These are phyloP conservation scores for Aphidius gifuensis DNA, from an alignment of 1,140 invertebrate species.

Conservation along the genomic window DNA sequence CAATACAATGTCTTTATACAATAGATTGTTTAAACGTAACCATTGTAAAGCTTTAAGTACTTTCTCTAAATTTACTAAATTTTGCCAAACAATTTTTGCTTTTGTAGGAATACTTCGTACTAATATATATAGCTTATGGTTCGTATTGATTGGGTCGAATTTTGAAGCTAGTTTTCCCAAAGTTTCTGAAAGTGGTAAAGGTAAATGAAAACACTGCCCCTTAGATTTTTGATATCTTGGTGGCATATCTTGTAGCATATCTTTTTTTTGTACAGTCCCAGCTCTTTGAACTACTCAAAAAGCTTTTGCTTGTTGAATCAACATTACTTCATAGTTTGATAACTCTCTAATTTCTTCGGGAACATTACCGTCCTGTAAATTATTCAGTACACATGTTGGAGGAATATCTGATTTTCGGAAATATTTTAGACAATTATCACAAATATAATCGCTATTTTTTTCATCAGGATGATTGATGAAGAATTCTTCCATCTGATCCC, in stretches of 20 bases:
- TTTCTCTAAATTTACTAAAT: slow-evolving; percentile 11
- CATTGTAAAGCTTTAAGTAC: slow-evolving; percentile 3
- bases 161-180: slow-evolving; percentile 8
- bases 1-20: slow-evolving; percentile 1
- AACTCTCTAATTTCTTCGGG: no score
- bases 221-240: slow-evolving; percentile 7
- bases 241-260: slow-evolving; percentile 4
- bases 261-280: slow-evolving; percentile 8
- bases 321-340: no score
- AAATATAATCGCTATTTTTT: no score
- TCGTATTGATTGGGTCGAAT: slow-evolving; percentile 8
- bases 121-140: no score
- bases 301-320: no score
- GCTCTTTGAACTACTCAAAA: background rate
- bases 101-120: slow-evolving; percentile 10
- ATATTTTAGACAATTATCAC: no score
- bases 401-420: no score
- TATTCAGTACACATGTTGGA: no score
- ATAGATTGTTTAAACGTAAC: slow-evolving; percentile 3
- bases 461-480: no score
- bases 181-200: slow-evolving; percentile 9
- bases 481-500: no score
- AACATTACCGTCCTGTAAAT: no score
- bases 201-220: slow-evolving; percentile 8
- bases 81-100: slow-evolving; percentile 13